Base-by-base conservation (phyloP, 2,797 vertebrate species). In the Astyanax mexicanus region DNA sequence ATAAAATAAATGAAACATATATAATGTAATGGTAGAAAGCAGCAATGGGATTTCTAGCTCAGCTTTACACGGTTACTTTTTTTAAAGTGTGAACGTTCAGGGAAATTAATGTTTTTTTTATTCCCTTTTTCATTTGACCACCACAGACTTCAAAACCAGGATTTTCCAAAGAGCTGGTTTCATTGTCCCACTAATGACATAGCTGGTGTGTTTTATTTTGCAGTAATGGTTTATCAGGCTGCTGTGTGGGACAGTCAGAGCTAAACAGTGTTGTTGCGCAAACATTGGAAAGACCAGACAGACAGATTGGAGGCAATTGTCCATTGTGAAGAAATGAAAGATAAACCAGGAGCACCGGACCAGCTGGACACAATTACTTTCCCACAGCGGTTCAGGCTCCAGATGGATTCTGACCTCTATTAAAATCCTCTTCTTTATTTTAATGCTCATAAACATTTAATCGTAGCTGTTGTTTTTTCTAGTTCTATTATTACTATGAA, bases 111-210 rank as follows among this genome's bases (percentile, higher is more conserved):
- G 35, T n/a, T 13, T 79, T 65, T 37, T 37, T 52, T 67, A 51
- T 21, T 8, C 3, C 12, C 3, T 52, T 80, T 29, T 55, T 80
- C 60, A 82, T 74, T 57, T 65, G 62, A 82, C 70, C 67, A 64
- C 19, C 45, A 32, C 62, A 76, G 44, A 42, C 55, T 81, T 66
- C 11, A 23, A 74, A 76, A 54, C 51, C 29, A 57, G 60, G 40
- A 68, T 25, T 81, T 78, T 71, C 47, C 60, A 55, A 23, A 78
- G 57, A 79, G 66, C 64, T 77, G 54, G 67, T 49, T 71, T 84
- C 67, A 77, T 61, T 45, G 72, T 23, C 72, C 80, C 83, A 83
- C 83, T 78, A 84, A 87, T 86, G 74, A 74, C 58, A 75, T 64
- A 83, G 69, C 54, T 49, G 71, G 25, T 80, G 47, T 19, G 19